These are phyloP conservation scores for Caenorhabditis sp. DNA, from an alignment of 2,888 invertebrate species.

Conservation along the genomic window DNA sequence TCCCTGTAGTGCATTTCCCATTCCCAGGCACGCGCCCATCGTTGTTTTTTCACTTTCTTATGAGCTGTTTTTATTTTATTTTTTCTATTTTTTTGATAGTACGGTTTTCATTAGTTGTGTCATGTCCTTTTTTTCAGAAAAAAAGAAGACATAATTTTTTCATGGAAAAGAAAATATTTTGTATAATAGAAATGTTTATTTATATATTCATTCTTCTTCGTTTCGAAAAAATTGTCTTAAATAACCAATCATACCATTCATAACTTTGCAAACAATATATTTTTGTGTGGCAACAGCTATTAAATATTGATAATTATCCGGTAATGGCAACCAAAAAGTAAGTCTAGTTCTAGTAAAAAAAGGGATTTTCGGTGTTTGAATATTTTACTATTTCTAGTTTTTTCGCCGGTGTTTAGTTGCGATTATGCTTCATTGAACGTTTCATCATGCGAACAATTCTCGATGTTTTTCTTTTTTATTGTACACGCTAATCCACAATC, in stretches of 20 bases:
- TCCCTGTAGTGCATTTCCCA: neutral
- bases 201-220: neutral
- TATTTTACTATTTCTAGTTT: too few relatives aligned
- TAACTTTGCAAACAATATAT: too few relatives aligned
- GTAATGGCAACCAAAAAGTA: neutral
- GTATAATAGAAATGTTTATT: neutral
- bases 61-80: conserved; percentile 1
- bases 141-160: neutral
- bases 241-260: neutral
- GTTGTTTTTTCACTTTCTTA: conserved; percentile 4
- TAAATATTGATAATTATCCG: neutral
- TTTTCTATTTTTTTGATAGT: neutral
- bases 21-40: neutral
- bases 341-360: neutral
- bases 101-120: neutral
- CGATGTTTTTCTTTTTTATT: neutral
- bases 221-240: neutral
- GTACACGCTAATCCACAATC: too few relatives aligned
- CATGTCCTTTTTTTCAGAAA: too few relatives aligned
- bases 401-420: too few relatives aligned
- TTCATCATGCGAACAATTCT: neutral
- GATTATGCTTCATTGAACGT: neutral
- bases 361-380: too few relatives aligned
- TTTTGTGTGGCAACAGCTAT: neutral
- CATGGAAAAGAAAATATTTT: conserved; percentile 5